phyloP scores from a whole-genome alignment of 2,888 invertebrate species.

The Dryobotodes eremita region DNA sequence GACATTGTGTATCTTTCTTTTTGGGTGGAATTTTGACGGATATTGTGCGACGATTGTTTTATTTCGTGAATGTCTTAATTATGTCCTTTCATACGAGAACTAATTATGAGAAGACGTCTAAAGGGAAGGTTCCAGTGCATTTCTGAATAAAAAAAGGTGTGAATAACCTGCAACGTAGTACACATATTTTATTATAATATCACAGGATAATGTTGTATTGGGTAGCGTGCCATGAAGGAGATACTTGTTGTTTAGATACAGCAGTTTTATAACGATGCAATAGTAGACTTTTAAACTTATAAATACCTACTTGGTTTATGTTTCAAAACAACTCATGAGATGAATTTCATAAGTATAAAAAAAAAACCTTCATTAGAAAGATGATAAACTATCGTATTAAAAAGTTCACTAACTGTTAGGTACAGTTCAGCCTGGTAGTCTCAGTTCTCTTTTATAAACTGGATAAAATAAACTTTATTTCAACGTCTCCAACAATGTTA shows the following conservation, averaged over 20 bases:
- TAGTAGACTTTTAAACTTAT: not conserved
- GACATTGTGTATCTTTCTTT: conserved; percentile 10
- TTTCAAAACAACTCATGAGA: not conserved
- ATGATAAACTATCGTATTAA: not conserved
- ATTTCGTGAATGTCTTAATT: not conserved
- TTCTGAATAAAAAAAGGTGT: not conserved
- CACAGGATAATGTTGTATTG: not conserved
- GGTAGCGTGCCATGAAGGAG: too few relatives aligned
- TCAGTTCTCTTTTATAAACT: not conserved
- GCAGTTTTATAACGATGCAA: not conserved
- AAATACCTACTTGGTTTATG: not conserved
- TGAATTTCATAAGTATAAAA: not conserved
- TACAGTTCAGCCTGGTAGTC: not conserved
- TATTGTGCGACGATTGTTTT: not conserved
- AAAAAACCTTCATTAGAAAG: not conserved
- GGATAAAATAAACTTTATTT: not conserved
- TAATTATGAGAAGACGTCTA: not conserved
- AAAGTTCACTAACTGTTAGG: not conserved
- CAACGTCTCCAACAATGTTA: conserved; percentile 1
- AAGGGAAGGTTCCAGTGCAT: not conserved
- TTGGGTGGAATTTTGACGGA: not conserved
- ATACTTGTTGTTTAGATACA: not conserved
- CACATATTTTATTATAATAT: not conserved
- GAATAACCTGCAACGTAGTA: not conserved
- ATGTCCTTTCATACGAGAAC: not conserved